These are phyloP conservation scores for Drosophila sechellia DNA, from an alignment of 1,140 invertebrate genomes.

Conservation along the genomic window DNA sequence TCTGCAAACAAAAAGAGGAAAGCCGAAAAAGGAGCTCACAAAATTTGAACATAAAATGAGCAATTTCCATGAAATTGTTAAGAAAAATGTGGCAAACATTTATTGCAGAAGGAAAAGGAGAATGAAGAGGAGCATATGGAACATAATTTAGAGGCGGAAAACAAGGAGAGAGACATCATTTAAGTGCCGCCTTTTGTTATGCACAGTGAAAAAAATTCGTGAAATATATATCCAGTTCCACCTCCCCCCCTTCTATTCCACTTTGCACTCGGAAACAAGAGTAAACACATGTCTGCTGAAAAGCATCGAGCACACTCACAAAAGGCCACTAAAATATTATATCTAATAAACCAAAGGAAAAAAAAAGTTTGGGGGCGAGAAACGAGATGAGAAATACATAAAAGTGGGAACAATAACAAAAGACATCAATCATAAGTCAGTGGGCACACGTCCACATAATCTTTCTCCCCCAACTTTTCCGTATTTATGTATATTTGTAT, in stretches of 20 bases:
- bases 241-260: neutral
- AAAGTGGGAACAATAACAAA: constrained; percentile 69
- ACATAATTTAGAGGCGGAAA: constrained; percentile 62
- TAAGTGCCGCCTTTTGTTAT: constrained; percentile 70
- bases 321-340: constrained; percentile 81
- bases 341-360: constrained; percentile 72
- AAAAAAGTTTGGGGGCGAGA: constrained; percentile 8
- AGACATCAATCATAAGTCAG: constrained; percentile 81
- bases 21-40: constrained; percentile 4
- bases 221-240: constrained; percentile 28
- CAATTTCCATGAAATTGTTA: constrained; percentile 78
- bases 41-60: constrained; percentile 69
- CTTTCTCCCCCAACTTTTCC: constrained; percentile 27
- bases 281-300: constrained; percentile 75
- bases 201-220: constrained; percentile 43
- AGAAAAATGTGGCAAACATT: constrained; percentile 73
- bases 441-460: constrained; percentile 69
- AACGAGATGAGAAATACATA: constrained; percentile 40
- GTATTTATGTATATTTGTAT: constrained; percentile 59
- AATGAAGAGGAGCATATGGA: constrained; percentile 38
- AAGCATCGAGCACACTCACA: constrained; percentile 48
- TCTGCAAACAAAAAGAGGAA: constrained; percentile 42
- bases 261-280: constrained; percentile 56
- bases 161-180: constrained; percentile 52
- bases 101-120: constrained; percentile 39